phyloP scores from a whole-genome alignment of 2,888 invertebrate genomes.

The Oscheius sp. region DNA sequence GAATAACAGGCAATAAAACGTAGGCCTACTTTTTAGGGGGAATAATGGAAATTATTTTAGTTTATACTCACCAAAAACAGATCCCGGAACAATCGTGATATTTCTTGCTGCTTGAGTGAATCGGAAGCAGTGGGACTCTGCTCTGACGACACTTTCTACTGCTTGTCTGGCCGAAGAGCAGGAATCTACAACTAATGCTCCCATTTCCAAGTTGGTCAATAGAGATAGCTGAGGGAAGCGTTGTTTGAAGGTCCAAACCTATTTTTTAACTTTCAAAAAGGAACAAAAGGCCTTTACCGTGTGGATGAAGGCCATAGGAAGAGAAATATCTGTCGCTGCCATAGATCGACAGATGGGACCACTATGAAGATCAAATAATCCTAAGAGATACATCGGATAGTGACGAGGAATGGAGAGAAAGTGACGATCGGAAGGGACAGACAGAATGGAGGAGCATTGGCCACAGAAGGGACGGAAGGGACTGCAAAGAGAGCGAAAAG shows the following conservation, averaged over 20 bases:
- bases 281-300: too few relatives aligned
- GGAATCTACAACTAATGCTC: constrained; percentile 64
- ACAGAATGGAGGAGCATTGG: constrained; percentile 57
- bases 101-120: constrained; percentile 64
- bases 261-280: too few relatives aligned
- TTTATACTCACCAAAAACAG: constrained; percentile 52
- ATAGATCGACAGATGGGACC: constrained; percentile 59
- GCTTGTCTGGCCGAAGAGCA: constrained; percentile 57
- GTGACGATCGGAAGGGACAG: constrained; percentile 54
- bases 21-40: neutral
- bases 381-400: constrained; percentile 62
- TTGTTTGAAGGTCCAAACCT: constrained; percentile 65
- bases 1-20: too few relatives aligned
- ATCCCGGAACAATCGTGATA: constrained; percentile 64
- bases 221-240: constrained; percentile 60
- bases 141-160: constrained; percentile 52
- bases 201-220: constrained; percentile 60
- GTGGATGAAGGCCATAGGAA: constrained; percentile 67
- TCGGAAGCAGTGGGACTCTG: constrained; percentile 64
- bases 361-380: constrained; percentile 63
- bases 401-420: constrained; percentile 65
- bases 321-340: constrained; percentile 56
- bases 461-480: constrained; percentile 66
- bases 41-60: neutral
- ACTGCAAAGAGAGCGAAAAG: constrained; percentile 59